phyloP scores from a whole-genome alignment of 2,797 vertebrate genomes.

The Carapus acus region DNA sequence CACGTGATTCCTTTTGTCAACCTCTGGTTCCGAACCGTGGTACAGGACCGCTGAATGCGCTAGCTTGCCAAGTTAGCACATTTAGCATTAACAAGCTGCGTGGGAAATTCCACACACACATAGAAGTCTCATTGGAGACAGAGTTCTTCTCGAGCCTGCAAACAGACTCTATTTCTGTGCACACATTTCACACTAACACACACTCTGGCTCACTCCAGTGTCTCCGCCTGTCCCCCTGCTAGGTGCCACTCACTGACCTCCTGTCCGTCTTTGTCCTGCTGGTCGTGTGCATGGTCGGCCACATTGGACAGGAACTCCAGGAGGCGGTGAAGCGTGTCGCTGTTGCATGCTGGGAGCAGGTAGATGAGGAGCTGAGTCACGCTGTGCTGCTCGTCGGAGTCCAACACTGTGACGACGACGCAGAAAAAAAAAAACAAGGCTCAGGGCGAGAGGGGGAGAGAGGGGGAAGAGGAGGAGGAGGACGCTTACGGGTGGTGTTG shows the following conservation, averaged over 20 bases:
- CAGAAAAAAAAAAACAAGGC: background rate
- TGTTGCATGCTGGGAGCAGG: slow-evolving; percentile 95
- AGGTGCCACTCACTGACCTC: slow-evolving; percentile 67
- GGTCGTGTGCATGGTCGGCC: slow-evolving; percentile 81
- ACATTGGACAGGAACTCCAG: slow-evolving; percentile 88
- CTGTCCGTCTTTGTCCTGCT: slow-evolving; percentile 80
- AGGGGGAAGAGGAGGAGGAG: slow-evolving; percentile 43
- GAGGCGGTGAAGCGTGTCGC: slow-evolving; percentile 90
- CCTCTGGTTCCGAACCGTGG: no score
- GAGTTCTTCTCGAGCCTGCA: no score
- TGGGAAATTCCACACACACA: no score
- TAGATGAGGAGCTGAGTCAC: slow-evolving; percentile 86
- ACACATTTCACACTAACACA: no score
- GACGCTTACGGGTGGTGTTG: slow-evolving; percentile 75
- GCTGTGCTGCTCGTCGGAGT: slow-evolving; percentile 79
- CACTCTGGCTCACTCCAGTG: no score
- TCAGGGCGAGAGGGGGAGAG: background rate
- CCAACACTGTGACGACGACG: slow-evolving; percentile 74
- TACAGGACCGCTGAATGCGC: no score
- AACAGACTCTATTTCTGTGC: no score
- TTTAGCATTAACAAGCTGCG: no score
- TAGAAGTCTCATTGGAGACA: no score
- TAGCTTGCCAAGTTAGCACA: no score
- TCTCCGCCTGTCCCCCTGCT: no score
- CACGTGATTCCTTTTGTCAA: no score